Conservation (phyloP, 2,888 invertebrate species). For the Platynereis dumerilii region DNA sequence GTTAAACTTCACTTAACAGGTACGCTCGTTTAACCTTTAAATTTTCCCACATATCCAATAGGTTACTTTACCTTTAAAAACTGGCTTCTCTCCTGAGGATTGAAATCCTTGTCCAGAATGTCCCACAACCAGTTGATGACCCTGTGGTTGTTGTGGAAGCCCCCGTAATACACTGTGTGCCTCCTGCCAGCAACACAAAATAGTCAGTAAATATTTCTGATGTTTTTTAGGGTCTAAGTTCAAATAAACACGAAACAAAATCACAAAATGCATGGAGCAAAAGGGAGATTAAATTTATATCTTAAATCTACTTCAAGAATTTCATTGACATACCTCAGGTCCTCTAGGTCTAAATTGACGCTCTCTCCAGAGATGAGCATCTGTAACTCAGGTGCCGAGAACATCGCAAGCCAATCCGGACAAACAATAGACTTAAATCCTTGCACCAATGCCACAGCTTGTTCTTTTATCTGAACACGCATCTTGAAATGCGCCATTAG, state of each 20-base stretch:
- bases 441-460: conserved; percentile 93
- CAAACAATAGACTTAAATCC: conserved; percentile 96
- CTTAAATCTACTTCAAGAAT: too few relatives aligned
- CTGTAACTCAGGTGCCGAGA: conserved; percentile 95
- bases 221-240: too few relatives aligned
- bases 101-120: conserved; percentile 93
- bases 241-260: too few relatives aligned
- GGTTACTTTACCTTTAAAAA: conserved; percentile 77
- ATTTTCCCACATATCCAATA: background rate
- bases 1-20: too few relatives aligned
- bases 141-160: conserved; percentile 96
- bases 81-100: conserved; percentile 86
- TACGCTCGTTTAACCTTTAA: too few relatives aligned
- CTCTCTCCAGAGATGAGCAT: conserved; percentile 95
- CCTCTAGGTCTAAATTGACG: conserved; percentile 82
- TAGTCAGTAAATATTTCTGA: too few relatives aligned
- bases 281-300: too few relatives aligned
- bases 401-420: conserved; percentile 91
- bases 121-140: conserved; percentile 99
- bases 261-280: too few relatives aligned
- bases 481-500: conserved; percentile 93
- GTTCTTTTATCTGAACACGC: conserved; percentile 97
- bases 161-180: conserved; percentile 98
- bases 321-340: conserved; percentile 63
- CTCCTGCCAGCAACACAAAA: conserved; percentile 43